Evolutionary conservation across 53 echinoderm and acorn worm species (phyloP), one percentile per base, ranked within the genome.

Genomic region (Antedon mediterranea): DNA sequence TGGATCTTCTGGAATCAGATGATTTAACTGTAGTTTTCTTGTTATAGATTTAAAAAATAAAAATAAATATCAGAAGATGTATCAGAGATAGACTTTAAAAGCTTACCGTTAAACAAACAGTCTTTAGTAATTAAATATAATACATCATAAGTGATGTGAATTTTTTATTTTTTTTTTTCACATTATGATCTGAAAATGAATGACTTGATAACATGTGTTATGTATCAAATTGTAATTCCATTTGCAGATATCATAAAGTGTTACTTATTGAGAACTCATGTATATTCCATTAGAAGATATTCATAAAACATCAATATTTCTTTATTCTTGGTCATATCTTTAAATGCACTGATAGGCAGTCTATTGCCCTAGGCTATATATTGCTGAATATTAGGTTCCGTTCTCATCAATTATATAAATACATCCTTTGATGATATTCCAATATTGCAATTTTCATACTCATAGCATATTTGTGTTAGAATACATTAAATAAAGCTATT

Each of bases 301-400:
- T 57, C 57, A 57, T 57, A 57, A 57, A 57, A 57, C 57, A 57
- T 57, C 57, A 57, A 57, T 57, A 57, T 57, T 57, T 57, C 57
- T 57, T 57, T 57, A 57, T 57, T 57, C 20, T 57, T 26, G 23
- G 57, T 23, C 57, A 57, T 57, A 57, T 57, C 57, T 57, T 8
- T 57, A 57, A 57, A 57, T 57, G 57, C 57, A 57, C 23, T 57
- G 57, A 57, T 13, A 57, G 23, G 20, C 57, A 2, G 9, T 57
- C 26, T 57, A 57, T 57, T 57, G 57, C 57, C 57, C 23, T 26
- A 3, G 20, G 57, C 57, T 57, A 57, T 57, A 57, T 57, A 57
- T 57, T 57, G 57, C 23, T 57, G 57, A 15, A 57, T 57, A 57
- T 57, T 15, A 23, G 57, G 57, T 57, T 57, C 57, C 57, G 57